A percentile compares a stretch with the other conserved stretches of the same genome.
Conservation (phyloP, 1,140 invertebrate species). For the Orius laevigatus region DNA sequence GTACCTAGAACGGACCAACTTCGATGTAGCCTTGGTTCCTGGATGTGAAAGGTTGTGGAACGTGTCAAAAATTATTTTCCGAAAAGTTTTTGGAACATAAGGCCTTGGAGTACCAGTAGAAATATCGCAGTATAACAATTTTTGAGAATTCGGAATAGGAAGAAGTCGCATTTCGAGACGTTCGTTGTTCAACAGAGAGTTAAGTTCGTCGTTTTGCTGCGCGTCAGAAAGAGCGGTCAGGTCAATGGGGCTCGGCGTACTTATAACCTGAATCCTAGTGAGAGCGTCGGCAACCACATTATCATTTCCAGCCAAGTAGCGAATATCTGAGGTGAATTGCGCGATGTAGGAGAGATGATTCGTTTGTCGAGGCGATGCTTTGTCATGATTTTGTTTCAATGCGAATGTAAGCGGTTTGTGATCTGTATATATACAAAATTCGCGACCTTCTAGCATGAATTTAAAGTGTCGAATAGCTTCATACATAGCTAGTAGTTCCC, state of each 20-base stretch:
- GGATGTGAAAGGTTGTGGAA: constrained; percentile 26
- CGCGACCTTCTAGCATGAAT: constrained; percentile 23
- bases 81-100: too few species aligned
- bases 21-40: constrained; percentile 21
- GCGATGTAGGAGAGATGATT: constrained; percentile 25
- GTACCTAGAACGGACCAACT: neutral
- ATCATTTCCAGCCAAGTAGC: constrained; percentile 21
- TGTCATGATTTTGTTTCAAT: constrained; percentile 20
- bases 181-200: neutral
- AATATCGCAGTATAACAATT: constrained; percentile 20
- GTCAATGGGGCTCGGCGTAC: neutral
- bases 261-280: neutral
- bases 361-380: constrained; percentile 22
- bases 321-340: constrained; percentile 26
- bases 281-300: constrained; percentile 21
- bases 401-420: constrained; percentile 25
- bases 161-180: neutral
- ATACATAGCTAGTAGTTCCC: constrained; percentile 27
- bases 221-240: neutral
- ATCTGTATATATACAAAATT: constrained; percentile 24
- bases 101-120: too few species aligned
- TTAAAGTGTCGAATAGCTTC: constrained; percentile 23
- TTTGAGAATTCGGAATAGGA: neutral
- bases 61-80: constrained; percentile 20
- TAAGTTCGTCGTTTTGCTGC: neutral